Evolutionary conservation across 2,797 vertebrate genomes (phyloP).

Genomic region (Clarias platycephalus): DNA sequence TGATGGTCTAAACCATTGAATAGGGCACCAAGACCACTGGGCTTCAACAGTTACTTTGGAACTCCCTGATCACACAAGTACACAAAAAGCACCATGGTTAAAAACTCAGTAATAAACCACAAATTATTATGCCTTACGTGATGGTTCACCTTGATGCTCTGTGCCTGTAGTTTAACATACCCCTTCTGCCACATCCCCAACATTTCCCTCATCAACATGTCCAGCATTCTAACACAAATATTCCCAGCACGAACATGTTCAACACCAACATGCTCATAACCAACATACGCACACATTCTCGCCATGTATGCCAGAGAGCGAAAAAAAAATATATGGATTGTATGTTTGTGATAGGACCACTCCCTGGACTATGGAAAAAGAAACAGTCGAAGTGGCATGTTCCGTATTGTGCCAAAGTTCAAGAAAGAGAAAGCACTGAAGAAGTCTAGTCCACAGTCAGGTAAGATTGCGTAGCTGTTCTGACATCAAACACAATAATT

Average conservation of each 20-base stretch:
- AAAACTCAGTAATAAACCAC: no score
- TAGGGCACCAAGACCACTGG: no score
- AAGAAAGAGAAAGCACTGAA: constrained; percentile 94
- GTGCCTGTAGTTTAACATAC: no score
- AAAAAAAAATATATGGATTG: neutral
- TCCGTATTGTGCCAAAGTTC: constrained; percentile 98
- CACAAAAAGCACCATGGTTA: no score
- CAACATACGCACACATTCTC: neutral
- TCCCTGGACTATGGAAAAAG: constrained; percentile 94
- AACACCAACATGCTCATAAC: neutral
- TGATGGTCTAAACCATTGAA: no score
- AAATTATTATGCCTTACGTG: no score
- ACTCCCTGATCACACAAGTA: no score
- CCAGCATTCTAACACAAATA: neutral
- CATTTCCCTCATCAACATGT: neutral
- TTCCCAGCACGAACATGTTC: neutral
- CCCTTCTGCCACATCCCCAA: no score
- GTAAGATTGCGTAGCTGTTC: constrained; percentile 73
- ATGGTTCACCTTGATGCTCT: no score
- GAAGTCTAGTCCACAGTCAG: constrained; percentile 91
- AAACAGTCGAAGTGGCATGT: constrained; percentile 93
- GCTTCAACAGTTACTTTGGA: no score
- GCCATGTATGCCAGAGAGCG: neutral
- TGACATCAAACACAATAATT: neutral
- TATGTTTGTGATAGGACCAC: constrained; percentile 83